Evolutionary conservation across 2,113 vertebrate species (phyloP).

Genomic region (Neomonachus schauinslandi): DNA sequence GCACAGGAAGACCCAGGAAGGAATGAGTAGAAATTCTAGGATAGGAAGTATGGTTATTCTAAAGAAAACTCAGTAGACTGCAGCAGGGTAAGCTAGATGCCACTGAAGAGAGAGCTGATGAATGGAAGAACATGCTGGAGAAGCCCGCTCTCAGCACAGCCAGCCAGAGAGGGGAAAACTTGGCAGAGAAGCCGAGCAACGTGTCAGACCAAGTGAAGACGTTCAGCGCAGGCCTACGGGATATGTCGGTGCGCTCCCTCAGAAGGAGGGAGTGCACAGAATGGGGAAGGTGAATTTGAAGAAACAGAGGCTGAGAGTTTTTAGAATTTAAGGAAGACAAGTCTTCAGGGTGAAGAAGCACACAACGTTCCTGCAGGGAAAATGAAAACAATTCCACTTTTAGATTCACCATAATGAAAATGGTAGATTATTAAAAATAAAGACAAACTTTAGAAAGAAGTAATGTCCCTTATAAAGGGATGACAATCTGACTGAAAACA

Average conservation of each 20-base stretch:
- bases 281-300: neutral
- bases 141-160: too few species aligned
- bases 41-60: neutral
- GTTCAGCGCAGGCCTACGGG: fast-evolving
- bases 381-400: neutral
- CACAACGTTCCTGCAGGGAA: neutral
- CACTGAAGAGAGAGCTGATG: neutral
- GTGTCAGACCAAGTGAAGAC: neutral
- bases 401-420: neutral
- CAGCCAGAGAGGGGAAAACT: neutral
- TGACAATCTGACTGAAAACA: neutral
- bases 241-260: neutral
- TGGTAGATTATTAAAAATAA: neutral
- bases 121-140: neutral
- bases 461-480: neutral
- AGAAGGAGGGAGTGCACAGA: neutral
- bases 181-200: too few species aligned
- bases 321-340: neutral
- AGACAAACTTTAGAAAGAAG: neutral
- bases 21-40: neutral
- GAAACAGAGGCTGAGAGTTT: neutral
- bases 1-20: neutral
- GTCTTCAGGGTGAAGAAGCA: neutral
- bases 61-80: neutral
- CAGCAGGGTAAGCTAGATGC: neutral